Conservation (phyloP, 1,140 invertebrate genomes). For the Aphis gossypii region DNA sequence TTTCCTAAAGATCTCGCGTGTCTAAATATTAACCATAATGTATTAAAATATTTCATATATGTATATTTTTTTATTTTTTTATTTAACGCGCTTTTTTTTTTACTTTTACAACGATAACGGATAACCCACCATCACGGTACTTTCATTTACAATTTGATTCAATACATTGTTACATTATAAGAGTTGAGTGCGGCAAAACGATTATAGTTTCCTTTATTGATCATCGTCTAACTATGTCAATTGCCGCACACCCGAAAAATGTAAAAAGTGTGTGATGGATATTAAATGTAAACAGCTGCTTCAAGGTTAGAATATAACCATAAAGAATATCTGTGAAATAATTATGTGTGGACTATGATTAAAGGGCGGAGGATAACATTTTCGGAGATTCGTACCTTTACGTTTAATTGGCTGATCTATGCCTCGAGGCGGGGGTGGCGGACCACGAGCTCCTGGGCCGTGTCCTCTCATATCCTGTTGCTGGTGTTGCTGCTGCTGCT, state of each 20-base stretch:
- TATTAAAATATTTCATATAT: conserved; percentile 15
- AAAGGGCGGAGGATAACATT: neutral
- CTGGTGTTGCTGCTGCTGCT: conserved; percentile 9
- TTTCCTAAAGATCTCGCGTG: conserved; percentile 55
- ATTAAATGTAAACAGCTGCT: neutral
- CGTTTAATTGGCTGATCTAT: conserved; percentile 60
- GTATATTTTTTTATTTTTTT: neutral
- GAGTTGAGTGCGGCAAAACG: neutral
- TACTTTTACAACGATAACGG: conserved; percentile 45
- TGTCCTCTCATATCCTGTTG: conserved; percentile 65
- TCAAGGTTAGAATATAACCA: neutral
- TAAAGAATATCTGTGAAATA: neutral
- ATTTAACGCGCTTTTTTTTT: neutral
- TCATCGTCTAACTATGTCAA: neutral
- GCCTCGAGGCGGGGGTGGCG: conserved; percentile 75
- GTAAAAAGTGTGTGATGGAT: conserved; percentile 5
- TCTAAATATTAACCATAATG: conserved; percentile 28
- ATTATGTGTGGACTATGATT: conserved; percentile 7
- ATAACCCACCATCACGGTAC: conserved; percentile 55
- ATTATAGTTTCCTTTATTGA: neutral
- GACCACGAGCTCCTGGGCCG: conserved; percentile 77
- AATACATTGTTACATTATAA: neutral
- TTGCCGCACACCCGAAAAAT: conserved; percentile 29
- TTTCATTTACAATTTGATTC: neutral
- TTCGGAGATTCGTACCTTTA: conserved; percentile 62